Conservation (phyloP, 2,113 vertebrate genomes). For the Anoplopoma fimbria region DNA sequence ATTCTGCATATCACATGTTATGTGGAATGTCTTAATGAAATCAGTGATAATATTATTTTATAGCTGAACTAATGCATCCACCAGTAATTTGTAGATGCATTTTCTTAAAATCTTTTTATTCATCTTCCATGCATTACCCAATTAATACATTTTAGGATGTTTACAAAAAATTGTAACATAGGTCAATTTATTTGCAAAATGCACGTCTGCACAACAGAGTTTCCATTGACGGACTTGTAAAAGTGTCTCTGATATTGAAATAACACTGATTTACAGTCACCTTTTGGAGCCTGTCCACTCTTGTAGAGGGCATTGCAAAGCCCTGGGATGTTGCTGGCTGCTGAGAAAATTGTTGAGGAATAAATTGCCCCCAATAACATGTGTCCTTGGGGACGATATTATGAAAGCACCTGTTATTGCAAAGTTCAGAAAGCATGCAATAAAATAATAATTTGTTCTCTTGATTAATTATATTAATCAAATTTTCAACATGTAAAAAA, state of each 20-base stretch:
- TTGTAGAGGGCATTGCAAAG: neutral
- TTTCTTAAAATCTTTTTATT: neutral
- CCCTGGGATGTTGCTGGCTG: neutral
- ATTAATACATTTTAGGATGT: too few species aligned
- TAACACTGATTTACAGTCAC: conserved; percentile 14
- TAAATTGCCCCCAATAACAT: neutral
- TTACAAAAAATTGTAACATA: neutral
- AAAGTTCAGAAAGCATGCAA: conserved; percentile 19
- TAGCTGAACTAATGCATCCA: neutral
- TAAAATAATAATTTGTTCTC: conserved; percentile 4
- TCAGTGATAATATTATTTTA: neutral
- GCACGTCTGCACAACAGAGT: neutral
- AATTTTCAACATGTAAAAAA: neutral
- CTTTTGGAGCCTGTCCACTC: neutral
- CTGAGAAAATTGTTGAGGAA: neutral
- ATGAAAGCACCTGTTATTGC: neutral
- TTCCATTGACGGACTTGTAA: neutral
- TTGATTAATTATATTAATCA: conserved; percentile 8
- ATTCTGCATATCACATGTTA: neutral
- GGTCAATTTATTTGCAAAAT: neutral
- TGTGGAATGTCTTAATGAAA: neutral
- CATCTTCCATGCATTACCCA: neutral
- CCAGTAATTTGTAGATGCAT: neutral
- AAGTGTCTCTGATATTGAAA: conserved; percentile 7
- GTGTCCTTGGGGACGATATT: neutral